Percentiles rank a stretch among this genome's conserved stretches.
Evolutionary conservation across 1,140 invertebrate species (phyloP).

Genomic region (Scaptodrosophila lebanonensis): DNA sequence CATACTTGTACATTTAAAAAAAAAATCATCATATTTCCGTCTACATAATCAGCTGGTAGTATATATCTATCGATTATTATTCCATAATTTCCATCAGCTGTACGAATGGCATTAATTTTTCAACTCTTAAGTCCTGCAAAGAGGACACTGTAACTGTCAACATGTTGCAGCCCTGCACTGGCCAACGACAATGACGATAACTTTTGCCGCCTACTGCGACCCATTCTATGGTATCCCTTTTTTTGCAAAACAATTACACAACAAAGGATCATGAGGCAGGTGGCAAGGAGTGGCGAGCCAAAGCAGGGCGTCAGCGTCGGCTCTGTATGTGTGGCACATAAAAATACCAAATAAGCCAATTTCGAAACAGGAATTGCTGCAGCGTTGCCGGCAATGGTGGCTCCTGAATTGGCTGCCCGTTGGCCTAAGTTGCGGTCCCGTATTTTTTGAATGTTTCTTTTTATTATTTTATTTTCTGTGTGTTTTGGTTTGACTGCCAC

Average conservation of each 20-base stretch:
- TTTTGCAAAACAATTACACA: constrained; percentile 72
- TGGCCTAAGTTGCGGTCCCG: no score
- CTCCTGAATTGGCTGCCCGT: constrained; percentile 2
- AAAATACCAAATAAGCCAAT: constrained; percentile 73
- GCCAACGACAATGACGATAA: constrained; percentile 62
- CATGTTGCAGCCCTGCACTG: no score
- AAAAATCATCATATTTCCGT: no score
- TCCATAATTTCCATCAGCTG: no score
- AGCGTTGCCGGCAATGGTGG: constrained; percentile 8
- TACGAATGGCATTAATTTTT: no score
- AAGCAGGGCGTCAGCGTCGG: constrained; percentile 7
- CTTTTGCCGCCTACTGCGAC: constrained; percentile 63
- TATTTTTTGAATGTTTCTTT: constrained; percentile 16
- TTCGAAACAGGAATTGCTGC: constrained; percentile 62
- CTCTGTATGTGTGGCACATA: constrained; percentile 35
- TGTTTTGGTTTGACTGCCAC: constrained; percentile 16
- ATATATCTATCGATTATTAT: no score
- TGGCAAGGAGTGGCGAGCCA: constrained; percentile 9
- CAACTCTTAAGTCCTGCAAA: no score
- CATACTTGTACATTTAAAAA: no score
- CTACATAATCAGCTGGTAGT: no score
- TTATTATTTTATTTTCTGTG: constrained; percentile 13
- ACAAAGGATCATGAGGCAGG: constrained; percentile 46
- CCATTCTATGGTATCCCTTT: constrained; percentile 17
- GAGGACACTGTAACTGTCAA: no score